Conservation (phyloP, 2,888 invertebrate species). For the Limnephilus rhombicus region DNA sequence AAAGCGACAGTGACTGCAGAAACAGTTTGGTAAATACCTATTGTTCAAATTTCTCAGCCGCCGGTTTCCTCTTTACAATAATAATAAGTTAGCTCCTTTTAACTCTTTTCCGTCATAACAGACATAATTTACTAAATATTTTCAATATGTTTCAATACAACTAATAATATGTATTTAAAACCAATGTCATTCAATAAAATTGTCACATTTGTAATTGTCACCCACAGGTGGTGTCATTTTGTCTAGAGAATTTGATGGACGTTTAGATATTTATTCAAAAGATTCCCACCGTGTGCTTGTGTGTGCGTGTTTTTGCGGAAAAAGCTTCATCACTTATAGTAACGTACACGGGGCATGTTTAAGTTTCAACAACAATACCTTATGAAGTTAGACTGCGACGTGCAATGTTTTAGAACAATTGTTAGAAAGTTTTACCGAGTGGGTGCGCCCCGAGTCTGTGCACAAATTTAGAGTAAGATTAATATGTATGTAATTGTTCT, state of each 20-base stretch:
- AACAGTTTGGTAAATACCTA: no score
- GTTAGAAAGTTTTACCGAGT: background rate
- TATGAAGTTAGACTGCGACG: background rate
- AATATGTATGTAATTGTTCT: background rate
- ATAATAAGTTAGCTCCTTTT: no score
- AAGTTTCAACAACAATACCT: background rate
- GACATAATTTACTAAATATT: background rate
- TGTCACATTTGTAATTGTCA: background rate
- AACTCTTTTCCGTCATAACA: no score
- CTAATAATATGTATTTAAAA: background rate
- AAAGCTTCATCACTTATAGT: background rate
- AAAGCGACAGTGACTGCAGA: no score
- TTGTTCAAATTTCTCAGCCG: no score
- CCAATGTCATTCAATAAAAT: background rate
- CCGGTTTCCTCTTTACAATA: no score
- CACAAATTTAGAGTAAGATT: background rate
- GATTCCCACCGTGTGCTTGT: background rate
- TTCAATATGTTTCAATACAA: background rate
- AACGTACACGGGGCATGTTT: background rate
- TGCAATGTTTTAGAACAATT: background rate
- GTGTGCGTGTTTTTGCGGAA: background rate
- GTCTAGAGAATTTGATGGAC: background rate
- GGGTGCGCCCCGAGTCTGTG: background rate
- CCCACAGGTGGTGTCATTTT: background rate
- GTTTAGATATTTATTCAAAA: background rate